Conservation (phyloP, 2,113 vertebrate genomes). For the Coregonus clupeaformis region DNA sequence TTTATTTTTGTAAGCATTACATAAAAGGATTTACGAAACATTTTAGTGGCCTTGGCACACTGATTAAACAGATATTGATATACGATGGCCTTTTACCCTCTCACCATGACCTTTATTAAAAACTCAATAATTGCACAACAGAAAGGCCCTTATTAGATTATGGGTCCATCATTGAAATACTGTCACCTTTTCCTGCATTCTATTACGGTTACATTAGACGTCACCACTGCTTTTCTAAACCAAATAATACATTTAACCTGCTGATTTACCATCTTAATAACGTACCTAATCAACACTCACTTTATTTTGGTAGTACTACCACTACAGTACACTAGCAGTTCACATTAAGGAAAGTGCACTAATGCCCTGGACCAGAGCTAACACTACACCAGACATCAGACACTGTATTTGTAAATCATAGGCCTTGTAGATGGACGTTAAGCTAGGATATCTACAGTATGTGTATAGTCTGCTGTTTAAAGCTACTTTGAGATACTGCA, state of each 20-base stretch:
- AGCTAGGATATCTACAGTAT: neutral
- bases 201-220: neutral
- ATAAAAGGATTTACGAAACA: conserved; percentile 44
- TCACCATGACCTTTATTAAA: conserved; percentile 57
- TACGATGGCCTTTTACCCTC: conserved; percentile 44
- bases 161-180: neutral
- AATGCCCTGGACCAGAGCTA: no score
- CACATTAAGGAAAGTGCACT: no score
- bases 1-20: no score
- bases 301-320: neutral
- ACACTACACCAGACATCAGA: no score
- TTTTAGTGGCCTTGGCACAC: conserved; percentile 47
- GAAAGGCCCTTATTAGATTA: conserved; percentile 20
- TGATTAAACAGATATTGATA: conserved; percentile 49
- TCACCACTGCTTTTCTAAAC: neutral
- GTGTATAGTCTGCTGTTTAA: neutral
- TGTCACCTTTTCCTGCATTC: neutral
- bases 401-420: neutral
- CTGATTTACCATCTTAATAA: neutral
- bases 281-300: neutral
- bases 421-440: neutral
- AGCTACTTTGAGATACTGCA: neutral
- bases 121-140: conserved; percentile 21
- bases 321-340: no score
- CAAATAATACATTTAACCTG: neutral